A percentile compares a stretch with the other conserved stretches of the same genome.
Conservation (phyloP, 2,888 invertebrate species). For the Eumacrocentrus americanus region DNA sequence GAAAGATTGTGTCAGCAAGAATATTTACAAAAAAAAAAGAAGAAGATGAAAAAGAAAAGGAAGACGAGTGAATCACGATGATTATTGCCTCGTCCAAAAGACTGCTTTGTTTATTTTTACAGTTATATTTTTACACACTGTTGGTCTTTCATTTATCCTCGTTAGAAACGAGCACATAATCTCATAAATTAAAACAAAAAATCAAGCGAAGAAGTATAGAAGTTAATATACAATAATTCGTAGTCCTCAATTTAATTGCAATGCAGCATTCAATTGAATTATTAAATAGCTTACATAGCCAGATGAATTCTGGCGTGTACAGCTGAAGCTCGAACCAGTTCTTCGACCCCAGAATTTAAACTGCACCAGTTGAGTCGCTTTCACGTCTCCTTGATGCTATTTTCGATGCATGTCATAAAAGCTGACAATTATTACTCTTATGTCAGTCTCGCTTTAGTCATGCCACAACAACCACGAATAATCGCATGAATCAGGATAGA, state of each 20-base stretch:
- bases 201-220: neutral
- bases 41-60: neutral
- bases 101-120: conserved; percentile 10
- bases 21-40: conserved; percentile 8
- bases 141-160: conserved; percentile 3
- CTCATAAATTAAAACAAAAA: neutral
- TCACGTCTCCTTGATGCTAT: conserved; percentile 27
- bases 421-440: conserved; percentile 18
- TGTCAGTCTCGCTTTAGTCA: neutral
- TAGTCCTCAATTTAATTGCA: too few species aligned
- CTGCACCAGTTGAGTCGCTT: conserved; percentile 2
- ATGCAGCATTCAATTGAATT: too few species aligned
- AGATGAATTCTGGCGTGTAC: neutral
- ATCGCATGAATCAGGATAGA: neutral
- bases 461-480: neutral
- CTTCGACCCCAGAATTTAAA: neutral
- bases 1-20: conserved; percentile 16
- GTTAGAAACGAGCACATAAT: neutral
- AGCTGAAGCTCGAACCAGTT: neutral
- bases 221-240: neutral
- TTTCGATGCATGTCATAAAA: conserved; percentile 23
- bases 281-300: neutral
- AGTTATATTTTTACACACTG: conserved; percentile 10
- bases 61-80: conserved; percentile 4
- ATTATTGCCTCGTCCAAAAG: neutral